phyloP scores from a whole-genome alignment of 2,888 invertebrate genomes.

The Blomia tropicalis region DNA sequence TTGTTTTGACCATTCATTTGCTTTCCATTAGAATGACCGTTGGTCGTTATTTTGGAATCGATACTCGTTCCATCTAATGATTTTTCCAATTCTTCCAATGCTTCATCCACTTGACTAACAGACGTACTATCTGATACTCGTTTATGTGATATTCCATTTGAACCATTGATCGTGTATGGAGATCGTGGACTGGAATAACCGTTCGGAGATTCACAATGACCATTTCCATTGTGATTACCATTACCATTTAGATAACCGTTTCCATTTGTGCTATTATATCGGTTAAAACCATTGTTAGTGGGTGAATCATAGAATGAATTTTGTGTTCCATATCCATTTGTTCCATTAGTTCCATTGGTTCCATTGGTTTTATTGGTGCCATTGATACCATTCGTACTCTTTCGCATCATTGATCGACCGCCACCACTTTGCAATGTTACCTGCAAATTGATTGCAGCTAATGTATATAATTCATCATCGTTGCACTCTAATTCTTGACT shows the following conservation, averaged over 20 bases:
- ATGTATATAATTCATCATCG: constrained; percentile 95
- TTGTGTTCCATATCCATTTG: background rate
- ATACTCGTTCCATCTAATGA: constrained; percentile 62
- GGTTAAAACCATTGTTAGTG: background rate
- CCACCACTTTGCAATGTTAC: constrained; percentile 52
- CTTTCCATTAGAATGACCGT: constrained; percentile 32
- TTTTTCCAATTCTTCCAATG: constrained; percentile 75
- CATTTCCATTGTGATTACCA: constrained; percentile 42
- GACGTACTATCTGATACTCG: constrained; percentile 29
- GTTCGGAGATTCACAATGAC: no score
- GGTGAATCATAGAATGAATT: background rate
- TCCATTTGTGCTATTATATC: background rate
- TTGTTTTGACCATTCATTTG: background rate
- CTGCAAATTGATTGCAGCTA: constrained; percentile 90
- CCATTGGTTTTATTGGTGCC: background rate
- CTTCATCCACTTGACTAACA: constrained; percentile 88
- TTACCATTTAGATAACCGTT: background rate
- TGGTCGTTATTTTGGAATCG: constrained; percentile 34
- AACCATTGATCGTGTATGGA: constrained; percentile 39
- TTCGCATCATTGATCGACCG: background rate
- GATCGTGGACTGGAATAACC: constrained; percentile 41
- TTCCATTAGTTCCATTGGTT: background rate
- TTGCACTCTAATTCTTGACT: constrained; percentile 96
- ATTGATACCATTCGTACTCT: background rate
- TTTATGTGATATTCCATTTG: background rate